A percentile compares a stretch with the other conserved stretches of the same genome.
phyloP scores from a whole-genome alignment of 2,113 vertebrate species.

The Scalopus aquaticus region DNA sequence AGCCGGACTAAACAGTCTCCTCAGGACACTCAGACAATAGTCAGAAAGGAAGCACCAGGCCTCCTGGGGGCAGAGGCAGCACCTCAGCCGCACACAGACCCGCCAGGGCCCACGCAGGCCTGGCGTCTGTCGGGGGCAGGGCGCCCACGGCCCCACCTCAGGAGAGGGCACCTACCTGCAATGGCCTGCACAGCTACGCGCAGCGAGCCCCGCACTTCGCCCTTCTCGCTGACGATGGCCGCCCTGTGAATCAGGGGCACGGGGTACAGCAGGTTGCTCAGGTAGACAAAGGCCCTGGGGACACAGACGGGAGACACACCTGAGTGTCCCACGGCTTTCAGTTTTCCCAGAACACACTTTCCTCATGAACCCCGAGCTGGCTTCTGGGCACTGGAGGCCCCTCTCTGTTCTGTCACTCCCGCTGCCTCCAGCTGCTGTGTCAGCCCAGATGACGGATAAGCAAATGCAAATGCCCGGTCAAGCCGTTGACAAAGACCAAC shows the following conservation, averaged over 20 bases:
- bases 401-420: not conserved
- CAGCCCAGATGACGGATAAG: not conserved
- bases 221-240: slow-evolving; percentile 98
- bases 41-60: not conserved
- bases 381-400: slow-evolving; percentile 3
- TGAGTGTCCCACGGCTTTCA: not conserved
- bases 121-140: not conserved
- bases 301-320: slow-evolving; percentile 62
- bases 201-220: slow-evolving; percentile 96
- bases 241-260: slow-evolving; percentile 97
- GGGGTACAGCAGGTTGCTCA: slow-evolving; percentile 98
- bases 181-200: slow-evolving; percentile 98
- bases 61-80: not conserved
- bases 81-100: no score
- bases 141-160: not conserved
- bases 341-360: not conserved
- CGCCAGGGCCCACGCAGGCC: no score
- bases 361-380: not conserved
- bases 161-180: slow-evolving; percentile 88
- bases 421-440: not conserved
- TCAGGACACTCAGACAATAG: not conserved
- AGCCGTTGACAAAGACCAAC: slow-evolving; percentile 44
- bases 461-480: slow-evolving; percentile 3
- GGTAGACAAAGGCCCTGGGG: slow-evolving; percentile 96
- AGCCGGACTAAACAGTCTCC: not conserved